Evolutionary conservation across 53 echinoderm and acorn worm genomes (phyloP), one percentile per base, ranked within the genome.

Genomic region (Zoroaster sp.): DNA sequence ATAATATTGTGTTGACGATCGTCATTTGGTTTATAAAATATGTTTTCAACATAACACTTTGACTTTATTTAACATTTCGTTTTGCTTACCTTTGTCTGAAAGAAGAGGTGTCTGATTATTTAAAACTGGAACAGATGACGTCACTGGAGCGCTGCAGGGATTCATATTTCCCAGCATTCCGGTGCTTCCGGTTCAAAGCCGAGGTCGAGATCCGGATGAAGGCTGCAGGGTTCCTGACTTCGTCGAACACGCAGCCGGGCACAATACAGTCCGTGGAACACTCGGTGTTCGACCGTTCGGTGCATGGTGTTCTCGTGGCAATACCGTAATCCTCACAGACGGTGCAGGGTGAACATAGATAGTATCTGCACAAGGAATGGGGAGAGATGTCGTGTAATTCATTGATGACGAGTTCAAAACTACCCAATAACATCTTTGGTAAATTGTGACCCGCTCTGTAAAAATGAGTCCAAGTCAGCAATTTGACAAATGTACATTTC

Each of bases 231-330:
- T 20, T 11, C 8, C 40, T 73, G 3, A 42, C 40, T 20, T 41
- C 43, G 35, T 73, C 73, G 20, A 73, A 73, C n/a, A 42, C 40
- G 42, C 42, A 73, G n/a, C 73, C 25, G 4, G 73, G 73, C 43
- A 41, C 73, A 25, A 73, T 40, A 25, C 73, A 73, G 40, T 73
- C 73, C 23, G n/a, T 11, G 13, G 73, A 73, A n/a, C 73, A 73
- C 35, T 73, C 73, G 35, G 40, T 39, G 73, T 73, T 73, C 18
- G 73, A n/a, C 21, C 73, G 73, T n/a, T 73, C 73, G 4, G 73
- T 41, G 35, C 73, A 73, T 8, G 73, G 73, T 20, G 73, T 18
- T 23, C 28, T 13, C 23, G 40, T 42, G 41, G 73, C 40, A n/a
- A 73, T 9, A 73, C 73, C 73, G 20, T 73, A 14, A 32, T 73